Evolutionary conservation across 2,888 invertebrate species (phyloP).

Genomic region (Mallateleia sp.): DNA sequence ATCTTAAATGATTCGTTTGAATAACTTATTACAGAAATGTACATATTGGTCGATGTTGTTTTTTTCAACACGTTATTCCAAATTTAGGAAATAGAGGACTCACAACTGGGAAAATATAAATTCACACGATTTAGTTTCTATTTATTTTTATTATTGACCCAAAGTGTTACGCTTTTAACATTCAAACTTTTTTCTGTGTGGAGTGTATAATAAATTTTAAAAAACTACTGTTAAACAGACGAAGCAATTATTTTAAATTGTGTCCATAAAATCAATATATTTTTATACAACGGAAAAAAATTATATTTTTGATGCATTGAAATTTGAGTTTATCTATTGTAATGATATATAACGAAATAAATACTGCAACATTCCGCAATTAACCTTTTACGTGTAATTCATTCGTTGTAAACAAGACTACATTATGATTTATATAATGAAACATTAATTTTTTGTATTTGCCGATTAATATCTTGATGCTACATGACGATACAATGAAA

Average conservation of each 20-base stretch:
- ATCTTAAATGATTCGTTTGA: no score
- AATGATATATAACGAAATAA: no score
- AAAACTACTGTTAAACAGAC: neutral
- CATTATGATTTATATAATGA: slow-evolving; percentile 28
- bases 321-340: neutral
- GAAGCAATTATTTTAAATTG: neutral
- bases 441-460: slow-evolving; percentile 29
- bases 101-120: no score
- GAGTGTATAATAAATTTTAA: slow-evolving; percentile 7
- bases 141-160: no score
- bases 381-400: neutral
- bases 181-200: slow-evolving; percentile 20
- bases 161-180: no score
- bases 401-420: neutral
- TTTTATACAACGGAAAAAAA: neutral
- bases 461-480: slow-evolving; percentile 5
- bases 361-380: neutral
- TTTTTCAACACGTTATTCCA: no score
- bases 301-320: neutral
- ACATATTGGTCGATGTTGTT: no score
- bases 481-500: slow-evolving; percentile 33
- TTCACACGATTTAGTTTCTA: no score
- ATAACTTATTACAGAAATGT: no score
- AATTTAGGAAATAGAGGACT: no score
- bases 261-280: neutral